Base-by-base conservation (phyloP, 2,888 invertebrate species). In the Phorcus lineatus region DNA sequence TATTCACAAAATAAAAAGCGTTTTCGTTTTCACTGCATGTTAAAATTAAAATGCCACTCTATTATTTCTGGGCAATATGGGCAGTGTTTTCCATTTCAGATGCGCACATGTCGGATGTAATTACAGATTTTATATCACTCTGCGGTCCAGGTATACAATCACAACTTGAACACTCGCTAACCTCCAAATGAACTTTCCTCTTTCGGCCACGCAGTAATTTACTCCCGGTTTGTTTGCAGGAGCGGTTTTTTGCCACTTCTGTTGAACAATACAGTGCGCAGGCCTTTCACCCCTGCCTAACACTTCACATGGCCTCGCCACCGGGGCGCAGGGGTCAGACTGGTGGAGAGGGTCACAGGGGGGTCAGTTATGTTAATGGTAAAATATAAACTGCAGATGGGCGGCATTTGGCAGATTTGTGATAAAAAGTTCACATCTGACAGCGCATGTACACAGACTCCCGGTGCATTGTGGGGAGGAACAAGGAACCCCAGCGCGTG, bases 381-480 rank as follows among this genome's bases (percentile, higher is more conserved):
- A 62, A 62, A 62, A 62, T 62, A 62, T 62, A 62, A 62, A 62
- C 62, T 62, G 62, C 62, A 62, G 62, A 62, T 62, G 62, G 62
- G 19, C 28, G 16, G 24, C 62, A 22, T 62, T 62, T 62, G 62
- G 62, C 62, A 62, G 62, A 62, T 62, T 62, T 62, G 62, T 62
- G 62, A 62, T 62, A 62, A 62, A 62, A 62, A 47, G 47, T 62
- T 28, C 62, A 62, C 62, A 28, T 47, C 62, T 62, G 62, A 28
- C 16, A 24, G 62, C 62, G 28, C 62, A 62, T 62, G 62, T 62
- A 62, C 62, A 47, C 47, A 47, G 47, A 47, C 47, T 47, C 47
- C 11, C 11, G 11, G 47, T 13, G 47, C 47, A 47, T 47, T 47
- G 47, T 47, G 47, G 13, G n/a, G 47, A 47, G 47, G 47, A 47